Base-by-base conservation (phyloP, 53 echinoderm and acorn worm genomes). In the Luidia sarsii region DNA sequence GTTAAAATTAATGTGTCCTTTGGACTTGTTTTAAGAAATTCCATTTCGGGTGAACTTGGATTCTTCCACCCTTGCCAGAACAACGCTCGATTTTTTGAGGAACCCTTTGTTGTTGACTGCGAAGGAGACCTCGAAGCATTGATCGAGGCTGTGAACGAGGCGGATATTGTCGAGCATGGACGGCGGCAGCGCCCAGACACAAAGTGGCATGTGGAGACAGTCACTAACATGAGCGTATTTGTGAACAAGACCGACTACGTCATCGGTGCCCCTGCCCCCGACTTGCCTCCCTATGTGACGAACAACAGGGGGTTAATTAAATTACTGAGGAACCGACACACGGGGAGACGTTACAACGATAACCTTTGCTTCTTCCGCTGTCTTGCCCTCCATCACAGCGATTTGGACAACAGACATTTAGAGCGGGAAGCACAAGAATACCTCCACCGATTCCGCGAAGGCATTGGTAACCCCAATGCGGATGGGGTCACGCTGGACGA, bases 21-120 rank as follows among this genome's bases (percentile, higher is more conserved):
- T 13, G 84, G 89, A 3, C 67, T 89, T 39, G 38, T 89, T 10
- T 43, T 89, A 3, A 51, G 51, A 41, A 75, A 89, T 68, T 53
- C 43, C 29, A 65, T 60, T 18, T 84, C 80, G 18, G 75, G 80
- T 23, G 84, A 89, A 33, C 53, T 68, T 7, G 56, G 80, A 34
- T 89, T 64, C 43, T 70, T 69, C 23, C 80, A 85, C 35, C 36
- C 84, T 1, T 64, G 61, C 0, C 24, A 2, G 14, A 80, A 80
- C 56, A 85, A 89, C 59, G 48, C 80, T 39, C 68, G 50, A 8
- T 56, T 81, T 29, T 72, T 84, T 21, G 18, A 57, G 1, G 33
- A 50, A 43, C 82, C 82, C 0, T 22, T 33, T 2, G 0, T 49
- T 45, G 61, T 85, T 7, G 74, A 6, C 41, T 7, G 41, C 27